Evolutionary conservation across 2,797 vertebrate species (phyloP).

Genomic region (Lacerta viridis): DNA sequence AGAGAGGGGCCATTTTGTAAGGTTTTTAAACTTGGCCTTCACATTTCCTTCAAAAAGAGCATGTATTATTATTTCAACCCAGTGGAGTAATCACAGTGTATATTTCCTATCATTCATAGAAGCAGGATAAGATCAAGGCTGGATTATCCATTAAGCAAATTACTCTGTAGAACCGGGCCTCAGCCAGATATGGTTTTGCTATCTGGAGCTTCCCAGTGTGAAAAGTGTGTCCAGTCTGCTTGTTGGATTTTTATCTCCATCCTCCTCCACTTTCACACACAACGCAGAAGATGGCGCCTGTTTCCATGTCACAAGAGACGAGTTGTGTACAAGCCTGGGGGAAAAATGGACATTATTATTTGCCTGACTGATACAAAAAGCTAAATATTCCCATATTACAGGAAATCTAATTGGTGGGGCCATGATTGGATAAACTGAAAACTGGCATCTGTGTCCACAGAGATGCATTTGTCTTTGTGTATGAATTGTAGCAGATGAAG

Average conservation of each 20-base stretch:
- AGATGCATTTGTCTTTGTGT: background rate
- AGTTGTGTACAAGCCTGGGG: background rate
- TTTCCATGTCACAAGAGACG: background rate
- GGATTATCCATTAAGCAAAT: slow-evolving; percentile 20
- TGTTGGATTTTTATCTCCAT: background rate
- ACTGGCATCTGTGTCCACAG: background rate
- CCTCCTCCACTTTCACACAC: background rate
- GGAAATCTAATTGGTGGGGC: background rate
- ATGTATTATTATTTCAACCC: background rate
- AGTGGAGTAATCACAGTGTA: background rate
- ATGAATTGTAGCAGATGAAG: background rate
- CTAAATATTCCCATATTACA: background rate
- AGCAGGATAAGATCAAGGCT: slow-evolving; percentile 1
- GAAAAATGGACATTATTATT: background rate
- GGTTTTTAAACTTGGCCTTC: background rate
- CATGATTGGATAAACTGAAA: background rate
- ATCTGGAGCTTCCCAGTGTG: background rate
- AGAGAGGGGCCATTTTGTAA: background rate
- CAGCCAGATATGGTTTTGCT: slow-evolving; percentile 18
- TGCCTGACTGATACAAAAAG: background rate
- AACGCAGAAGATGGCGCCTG: background rate
- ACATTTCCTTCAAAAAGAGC: background rate
- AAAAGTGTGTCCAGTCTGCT: background rate
- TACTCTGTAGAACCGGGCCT: background rate
- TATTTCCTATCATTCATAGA: slow-evolving; percentile 3